Evolutionary conservation across 2,888 invertebrate species (phyloP).

Genomic region (Resseliella maxima): DNA sequence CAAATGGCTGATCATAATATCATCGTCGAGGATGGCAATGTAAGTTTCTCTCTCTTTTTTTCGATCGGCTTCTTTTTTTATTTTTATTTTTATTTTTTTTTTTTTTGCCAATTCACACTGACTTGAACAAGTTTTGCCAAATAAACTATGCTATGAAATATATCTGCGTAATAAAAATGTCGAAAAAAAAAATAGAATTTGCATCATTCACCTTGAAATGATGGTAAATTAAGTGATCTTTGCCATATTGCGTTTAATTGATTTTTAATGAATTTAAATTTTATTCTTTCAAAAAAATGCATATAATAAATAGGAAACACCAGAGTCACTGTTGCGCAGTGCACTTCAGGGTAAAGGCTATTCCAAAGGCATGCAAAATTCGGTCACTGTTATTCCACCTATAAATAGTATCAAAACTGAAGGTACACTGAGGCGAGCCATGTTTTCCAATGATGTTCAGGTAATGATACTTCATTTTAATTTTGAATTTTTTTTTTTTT

Average conservation of each 20-base stretch:
- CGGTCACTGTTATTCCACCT: slow-evolving; percentile 64
- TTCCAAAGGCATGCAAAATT: slow-evolving; percentile 66
- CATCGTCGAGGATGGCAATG: slow-evolving; percentile 65
- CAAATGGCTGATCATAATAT: slow-evolving; percentile 80
- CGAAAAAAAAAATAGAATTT: not conserved
- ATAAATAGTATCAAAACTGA: slow-evolving; percentile 70
- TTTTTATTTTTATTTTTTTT: too few species aligned
- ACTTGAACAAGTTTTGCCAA: slow-evolving; percentile 31
- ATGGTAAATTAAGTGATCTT: not conserved
- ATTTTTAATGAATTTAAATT: slow-evolving; percentile 24
- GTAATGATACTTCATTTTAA: too few species aligned
- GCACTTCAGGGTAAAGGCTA: slow-evolving; percentile 84
- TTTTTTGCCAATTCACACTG: slow-evolving; percentile 27
- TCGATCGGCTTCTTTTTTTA: too few species aligned
- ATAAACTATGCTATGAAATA: not conserved
- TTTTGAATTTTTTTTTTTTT: too few species aligned
- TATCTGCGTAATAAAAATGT: not conserved
- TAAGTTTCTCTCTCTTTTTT: too few species aligned
- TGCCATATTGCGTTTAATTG: not conserved
- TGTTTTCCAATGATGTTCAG: slow-evolving; percentile 68
- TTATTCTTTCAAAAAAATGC: not conserved
- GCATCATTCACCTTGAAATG: slow-evolving; percentile 32
- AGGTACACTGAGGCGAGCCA: slow-evolving; percentile 71
- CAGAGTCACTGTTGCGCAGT: slow-evolving; percentile 83
- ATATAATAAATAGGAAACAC: slow-evolving; percentile 64